Conservation (phyloP, 2,888 invertebrate species). For the Drosophila anomalata region DNA sequence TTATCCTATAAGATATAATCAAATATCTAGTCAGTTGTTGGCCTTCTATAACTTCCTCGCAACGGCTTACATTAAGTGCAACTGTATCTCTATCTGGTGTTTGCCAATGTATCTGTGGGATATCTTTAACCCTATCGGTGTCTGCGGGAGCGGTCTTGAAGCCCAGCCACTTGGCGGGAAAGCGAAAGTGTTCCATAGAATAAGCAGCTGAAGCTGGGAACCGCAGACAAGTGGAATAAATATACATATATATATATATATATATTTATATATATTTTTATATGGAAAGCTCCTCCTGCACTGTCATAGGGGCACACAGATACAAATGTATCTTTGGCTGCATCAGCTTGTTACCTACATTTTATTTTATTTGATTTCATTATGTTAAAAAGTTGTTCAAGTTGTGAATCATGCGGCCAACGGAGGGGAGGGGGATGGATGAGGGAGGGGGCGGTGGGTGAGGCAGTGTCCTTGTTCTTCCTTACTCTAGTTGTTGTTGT, state of each 20-base stretch:
- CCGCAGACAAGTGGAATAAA: conserved; percentile 69
- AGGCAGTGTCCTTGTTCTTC: conserved; percentile 53
- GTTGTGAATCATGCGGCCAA: conserved; percentile 70
- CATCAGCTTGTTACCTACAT: conserved; percentile 74
- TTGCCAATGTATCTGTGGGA: conserved; percentile 10
- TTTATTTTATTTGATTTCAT: conserved; percentile 82
- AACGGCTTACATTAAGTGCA: too few relatives aligned
- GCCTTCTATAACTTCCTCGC: too few relatives aligned
- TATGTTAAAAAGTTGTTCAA: conserved; percentile 82
- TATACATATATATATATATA: conserved; percentile 50
- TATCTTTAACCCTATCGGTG: neutral
- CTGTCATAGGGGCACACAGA: neutral
- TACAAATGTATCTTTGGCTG: conserved; percentile 45
- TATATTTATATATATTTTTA: neutral
- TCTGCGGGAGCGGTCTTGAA: conserved; percentile 16
- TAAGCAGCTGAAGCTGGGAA: conserved; percentile 51
- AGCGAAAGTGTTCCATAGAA: conserved; percentile 67
- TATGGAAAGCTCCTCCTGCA: conserved; percentile 1
- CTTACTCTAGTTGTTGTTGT: conserved; percentile 5
- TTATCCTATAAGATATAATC: too few relatives aligned
- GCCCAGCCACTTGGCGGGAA: conserved; percentile 27
- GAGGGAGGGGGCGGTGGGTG: neutral
- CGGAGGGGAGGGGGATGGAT: neutral
- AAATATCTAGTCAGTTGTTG: too few relatives aligned
- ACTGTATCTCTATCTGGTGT: neutral